Percentiles rank a stretch among this genome's conserved stretches.
These are phyloP conservation scores for Malthinus flaveolus DNA, from an alignment of 2,888 invertebrate genomes.

Conservation along the genomic window DNA sequence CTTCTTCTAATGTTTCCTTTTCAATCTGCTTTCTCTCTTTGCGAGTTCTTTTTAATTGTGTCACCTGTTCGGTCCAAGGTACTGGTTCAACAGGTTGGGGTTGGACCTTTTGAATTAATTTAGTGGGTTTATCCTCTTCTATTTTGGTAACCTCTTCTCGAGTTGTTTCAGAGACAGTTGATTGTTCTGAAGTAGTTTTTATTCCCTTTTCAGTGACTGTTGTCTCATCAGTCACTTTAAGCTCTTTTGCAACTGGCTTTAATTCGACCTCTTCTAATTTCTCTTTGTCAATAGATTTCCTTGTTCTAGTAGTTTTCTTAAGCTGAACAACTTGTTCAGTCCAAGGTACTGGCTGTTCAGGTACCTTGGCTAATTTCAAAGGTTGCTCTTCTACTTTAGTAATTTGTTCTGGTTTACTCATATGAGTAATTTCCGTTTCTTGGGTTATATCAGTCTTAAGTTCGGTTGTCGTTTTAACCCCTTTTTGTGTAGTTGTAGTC, in stretches of 20 bases:
- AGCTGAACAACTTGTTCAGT: constrained; percentile 63
- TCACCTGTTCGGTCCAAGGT: background rate
- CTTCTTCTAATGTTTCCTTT: background rate
- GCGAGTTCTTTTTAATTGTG: no score
- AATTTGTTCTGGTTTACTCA: background rate
- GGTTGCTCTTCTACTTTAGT: constrained; percentile 1
- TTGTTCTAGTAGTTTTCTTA: constrained; percentile 52
- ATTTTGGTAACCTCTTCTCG: no score
- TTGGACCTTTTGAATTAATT: no score
- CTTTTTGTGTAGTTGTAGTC: background rate
- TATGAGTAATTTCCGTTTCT: background rate
- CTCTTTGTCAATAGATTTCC: constrained; percentile 58
- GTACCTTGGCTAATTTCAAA: background rate
- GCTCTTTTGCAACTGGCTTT: constrained; percentile 55
- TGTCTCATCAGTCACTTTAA: background rate
- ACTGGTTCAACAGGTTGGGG: constrained; percentile 21
- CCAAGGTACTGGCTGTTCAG: constrained; percentile 52
- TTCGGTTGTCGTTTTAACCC: background rate
- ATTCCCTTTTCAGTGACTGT: no score
- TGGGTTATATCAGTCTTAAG: background rate
- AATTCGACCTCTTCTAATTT: constrained; percentile 56
- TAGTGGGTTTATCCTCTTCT: no score
- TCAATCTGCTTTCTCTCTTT: background rate
- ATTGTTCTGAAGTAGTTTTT: no score
- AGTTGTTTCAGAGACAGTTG: no score